A percentile compares a stretch with the other conserved stretches of the same genome.
Conservation (phyloP, 2,888 invertebrate genomes). For the Spodoptera picta region DNA sequence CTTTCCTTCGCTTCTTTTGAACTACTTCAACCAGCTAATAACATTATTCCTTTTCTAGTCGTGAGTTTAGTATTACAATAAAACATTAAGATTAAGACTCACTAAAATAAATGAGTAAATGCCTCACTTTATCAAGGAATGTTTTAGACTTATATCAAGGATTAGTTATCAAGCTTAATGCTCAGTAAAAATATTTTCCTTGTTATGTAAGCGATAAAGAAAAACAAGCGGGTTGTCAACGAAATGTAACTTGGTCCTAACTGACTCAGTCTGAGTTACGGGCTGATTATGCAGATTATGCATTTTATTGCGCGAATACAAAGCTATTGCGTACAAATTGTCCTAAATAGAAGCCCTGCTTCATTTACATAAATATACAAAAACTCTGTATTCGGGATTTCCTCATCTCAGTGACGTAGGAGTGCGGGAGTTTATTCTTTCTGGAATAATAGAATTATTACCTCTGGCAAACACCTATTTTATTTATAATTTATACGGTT, state of each 20-base stretch:
- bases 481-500: too few species aligned
- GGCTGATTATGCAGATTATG: conserved; percentile 73
- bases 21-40: neutral
- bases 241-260: conserved; percentile 63
- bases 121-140: conserved; percentile 43
- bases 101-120: conserved; percentile 14
- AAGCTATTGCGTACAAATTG: conserved; percentile 75
- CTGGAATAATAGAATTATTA: neutral
- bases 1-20: conserved; percentile 41
- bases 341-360: conserved; percentile 62
- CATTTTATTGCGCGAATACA: conserved; percentile 73
- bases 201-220: conserved; percentile 38
- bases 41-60: too few species aligned
- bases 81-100: too few species aligned
- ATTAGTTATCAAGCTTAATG: conserved; percentile 38
- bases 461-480: too few species aligned
- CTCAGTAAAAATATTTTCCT: conserved; percentile 50
- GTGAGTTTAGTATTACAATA: too few species aligned
- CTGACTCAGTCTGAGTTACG: conserved; percentile 66
- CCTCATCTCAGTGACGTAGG: conserved; percentile 8
- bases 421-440: neutral
- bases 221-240: conserved; percentile 48
- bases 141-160: conserved; percentile 48
- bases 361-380: conserved; percentile 22
- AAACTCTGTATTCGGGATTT: conserved; percentile 8